phyloP scores from a whole-genome alignment of 2,113 vertebrate species.

The Pitta sordida region DNA sequence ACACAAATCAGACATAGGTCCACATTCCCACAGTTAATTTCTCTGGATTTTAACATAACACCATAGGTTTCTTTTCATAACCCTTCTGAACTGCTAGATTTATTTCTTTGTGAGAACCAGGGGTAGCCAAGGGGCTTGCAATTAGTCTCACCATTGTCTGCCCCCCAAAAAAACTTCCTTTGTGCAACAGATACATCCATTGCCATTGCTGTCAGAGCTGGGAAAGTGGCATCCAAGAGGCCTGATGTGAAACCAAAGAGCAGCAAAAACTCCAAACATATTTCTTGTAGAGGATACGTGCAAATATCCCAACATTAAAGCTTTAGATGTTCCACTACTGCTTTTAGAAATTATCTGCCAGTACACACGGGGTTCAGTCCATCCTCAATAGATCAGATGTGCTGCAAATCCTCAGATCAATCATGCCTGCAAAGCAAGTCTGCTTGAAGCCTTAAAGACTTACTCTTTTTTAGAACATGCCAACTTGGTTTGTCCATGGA shows the following conservation, averaged over 20 bases:
- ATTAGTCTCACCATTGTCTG: background rate
- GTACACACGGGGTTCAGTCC: background rate
- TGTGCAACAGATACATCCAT: background rate
- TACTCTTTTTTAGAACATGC: background rate
- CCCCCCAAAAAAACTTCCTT: background rate
- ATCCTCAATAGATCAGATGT: background rate
- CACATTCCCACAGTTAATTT: background rate
- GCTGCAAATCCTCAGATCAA: background rate
- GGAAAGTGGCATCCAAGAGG: background rate
- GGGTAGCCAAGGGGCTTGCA: background rate
- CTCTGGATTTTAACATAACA: background rate
- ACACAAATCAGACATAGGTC: accelerated
- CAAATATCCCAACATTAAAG: background rate
- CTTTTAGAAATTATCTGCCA: background rate
- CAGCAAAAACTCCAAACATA: background rate
- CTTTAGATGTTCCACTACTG: background rate
- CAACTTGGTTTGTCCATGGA: background rate
- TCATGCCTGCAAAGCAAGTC: background rate
- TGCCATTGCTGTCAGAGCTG: background rate
- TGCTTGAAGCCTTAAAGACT: background rate
- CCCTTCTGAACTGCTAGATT: background rate
- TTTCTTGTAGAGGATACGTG: background rate
- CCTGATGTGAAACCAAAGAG: background rate
- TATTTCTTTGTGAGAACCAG: background rate
- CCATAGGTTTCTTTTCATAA: background rate